Conservation (phyloP, 2,797 vertebrate genomes). For the Paedocypris micromegethes region DNA sequence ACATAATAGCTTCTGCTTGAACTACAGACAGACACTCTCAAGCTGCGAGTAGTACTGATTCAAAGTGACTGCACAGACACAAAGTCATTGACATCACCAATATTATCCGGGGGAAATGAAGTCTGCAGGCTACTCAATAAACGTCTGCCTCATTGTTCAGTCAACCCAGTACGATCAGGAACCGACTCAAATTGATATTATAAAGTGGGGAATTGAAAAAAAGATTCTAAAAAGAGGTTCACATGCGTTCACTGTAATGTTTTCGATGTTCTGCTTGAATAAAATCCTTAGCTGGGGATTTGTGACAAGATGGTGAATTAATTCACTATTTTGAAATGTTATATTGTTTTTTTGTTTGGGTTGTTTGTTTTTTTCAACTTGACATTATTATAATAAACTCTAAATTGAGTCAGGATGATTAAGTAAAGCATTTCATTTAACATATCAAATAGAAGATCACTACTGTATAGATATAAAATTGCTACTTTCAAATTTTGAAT, state of each 20-base stretch:
- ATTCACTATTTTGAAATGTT: no score
- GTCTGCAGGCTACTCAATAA: background rate
- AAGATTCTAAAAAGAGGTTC: conserved; percentile 4
- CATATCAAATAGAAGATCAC: no score
- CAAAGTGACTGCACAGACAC: background rate
- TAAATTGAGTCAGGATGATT: no score
- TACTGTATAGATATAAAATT: no score
- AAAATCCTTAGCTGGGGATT: background rate
- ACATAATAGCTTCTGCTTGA: conserved; percentile 17
- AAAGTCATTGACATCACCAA: background rate
- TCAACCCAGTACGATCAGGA: background rate
- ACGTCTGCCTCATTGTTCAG: background rate
- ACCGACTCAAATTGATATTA: background rate
- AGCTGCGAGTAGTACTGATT: background rate
- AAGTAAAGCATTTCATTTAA: no score
- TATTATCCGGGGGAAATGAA: background rate
- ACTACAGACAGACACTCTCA: background rate
- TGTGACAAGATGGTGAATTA: no score
- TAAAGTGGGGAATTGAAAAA: conserved; percentile 3
- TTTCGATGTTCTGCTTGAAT: background rate
- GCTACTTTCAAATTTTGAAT: no score
- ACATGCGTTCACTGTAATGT: background rate
- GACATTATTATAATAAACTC: no score
- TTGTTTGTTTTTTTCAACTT: no score
- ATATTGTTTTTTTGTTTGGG: no score